These are phyloP conservation scores for Pelobates cultripes DNA, from an alignment of 2,797 vertebrate species.

Conservation along the genomic window DNA sequence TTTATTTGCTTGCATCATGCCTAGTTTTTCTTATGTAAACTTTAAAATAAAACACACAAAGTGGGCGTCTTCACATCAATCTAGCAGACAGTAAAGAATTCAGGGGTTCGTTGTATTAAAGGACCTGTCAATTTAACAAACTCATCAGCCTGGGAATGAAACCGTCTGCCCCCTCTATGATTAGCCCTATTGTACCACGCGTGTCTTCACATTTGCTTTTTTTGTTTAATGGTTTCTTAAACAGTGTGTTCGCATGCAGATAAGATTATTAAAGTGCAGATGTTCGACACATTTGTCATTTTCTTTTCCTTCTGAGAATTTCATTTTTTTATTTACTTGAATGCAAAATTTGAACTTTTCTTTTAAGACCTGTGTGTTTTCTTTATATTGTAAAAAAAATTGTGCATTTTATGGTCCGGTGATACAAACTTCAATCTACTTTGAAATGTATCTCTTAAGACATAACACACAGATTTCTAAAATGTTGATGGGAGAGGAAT, in stretches of 20 bases:
- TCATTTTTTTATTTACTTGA: not conserved
- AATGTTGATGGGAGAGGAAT: too few species aligned
- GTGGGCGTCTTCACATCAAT: constrained; percentile 44
- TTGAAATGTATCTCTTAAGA: too few species aligned
- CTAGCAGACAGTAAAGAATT: constrained; percentile 4
- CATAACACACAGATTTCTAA: too few species aligned
- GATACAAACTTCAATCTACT: too few species aligned
- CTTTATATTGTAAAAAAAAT: too few species aligned
- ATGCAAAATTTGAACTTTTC: too few species aligned
- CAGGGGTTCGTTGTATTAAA: constrained; percentile 20
- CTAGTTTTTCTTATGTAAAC: not conserved
- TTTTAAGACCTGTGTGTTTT: too few species aligned
- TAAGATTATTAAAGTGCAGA: not conserved
- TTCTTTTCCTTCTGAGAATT: not conserved
- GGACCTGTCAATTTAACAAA: constrained; percentile 42
- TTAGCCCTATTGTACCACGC: constrained; percentile 13
- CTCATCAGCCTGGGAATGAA: constrained; percentile 33
- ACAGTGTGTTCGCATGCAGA: not conserved
- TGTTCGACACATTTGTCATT: not conserved
- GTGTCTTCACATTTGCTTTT: constrained; percentile 20
- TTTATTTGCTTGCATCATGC: not conserved
- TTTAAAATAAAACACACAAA: not conserved
- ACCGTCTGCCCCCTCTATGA: constrained; percentile 7
- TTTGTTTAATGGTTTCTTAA: too few species aligned
- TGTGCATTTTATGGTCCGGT: too few species aligned